Evolutionary conservation across 2,113 vertebrate species (phyloP), one percentile per base, ranked within the genome.

Genomic region (Sinocyclocheilus anophthalmus): DNA sequence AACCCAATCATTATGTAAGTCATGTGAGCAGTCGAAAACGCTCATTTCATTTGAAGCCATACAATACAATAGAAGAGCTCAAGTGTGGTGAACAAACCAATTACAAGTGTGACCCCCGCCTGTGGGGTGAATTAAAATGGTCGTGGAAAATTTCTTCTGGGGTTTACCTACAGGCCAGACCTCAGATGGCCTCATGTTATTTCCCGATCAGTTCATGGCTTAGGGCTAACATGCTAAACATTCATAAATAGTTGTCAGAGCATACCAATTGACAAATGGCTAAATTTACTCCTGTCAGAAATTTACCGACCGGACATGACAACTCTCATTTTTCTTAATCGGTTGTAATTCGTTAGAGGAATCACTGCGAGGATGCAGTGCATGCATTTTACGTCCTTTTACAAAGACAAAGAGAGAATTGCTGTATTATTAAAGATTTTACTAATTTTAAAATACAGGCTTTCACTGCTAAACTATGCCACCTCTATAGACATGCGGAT

Each of bases 31-130:
- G 45, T 63, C 30, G 11, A 42, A 13, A 76, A 59, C 1, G 9
- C 59, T 85, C 4, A 59, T 83, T 26, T 85, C 26, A 24, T 70
- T 39, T 88, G 50, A 85, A 85, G 85, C 79, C 37, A 85, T 82
- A 67, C 55, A 85, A 85, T 85, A 63, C n/a, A n/a, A n/a, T n/a
- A n/a, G n/a, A 88, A 39, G 69, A 85, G 78, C 76, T 63, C 39
- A 88, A 83, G 24, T 76, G 48, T 69, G 45, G 33, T 76, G 85
- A 82, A 85, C 48, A 85, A 87, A 76, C 37, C 50, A 77, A 30
- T 81, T 76, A 85, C 55, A 42, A 75, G 77, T 33, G n/a, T 85
- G 30, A 79, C 76, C 70, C 12, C 33, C 30, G 11, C 48, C 50
- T 78, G 53, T 61, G 73, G 81, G 55, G n/a, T n/a, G 75, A 50